Conservation (phyloP, 2,113 vertebrate genomes). For the Perca fluviatilis region DNA sequence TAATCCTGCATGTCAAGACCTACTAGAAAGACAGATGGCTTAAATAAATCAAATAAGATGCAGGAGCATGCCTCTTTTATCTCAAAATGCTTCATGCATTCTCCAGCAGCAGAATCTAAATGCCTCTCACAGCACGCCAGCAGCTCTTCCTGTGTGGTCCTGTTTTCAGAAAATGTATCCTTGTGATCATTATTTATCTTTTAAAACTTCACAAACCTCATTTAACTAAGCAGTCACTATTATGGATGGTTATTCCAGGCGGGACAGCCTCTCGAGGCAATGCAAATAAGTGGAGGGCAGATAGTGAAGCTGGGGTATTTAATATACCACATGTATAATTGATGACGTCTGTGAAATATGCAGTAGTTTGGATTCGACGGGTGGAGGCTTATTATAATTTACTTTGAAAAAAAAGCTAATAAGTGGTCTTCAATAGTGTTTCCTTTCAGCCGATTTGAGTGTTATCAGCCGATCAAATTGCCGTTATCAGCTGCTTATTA, state of each 20-base stretch:
- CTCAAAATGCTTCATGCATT: slow-evolving; percentile 17
- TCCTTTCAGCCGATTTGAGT: neutral
- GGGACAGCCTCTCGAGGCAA: slow-evolving; percentile 59
- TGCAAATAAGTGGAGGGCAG: slow-evolving; percentile 67
- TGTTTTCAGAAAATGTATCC: slow-evolving; percentile 47
- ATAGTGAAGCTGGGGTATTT: slow-evolving; percentile 62
- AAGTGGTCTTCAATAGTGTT: neutral
- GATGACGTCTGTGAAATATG: slow-evolving; percentile 56
- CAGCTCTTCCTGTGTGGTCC: slow-evolving; percentile 26
- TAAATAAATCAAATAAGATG: slow-evolving; percentile 45
- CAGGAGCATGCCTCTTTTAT: slow-evolving; percentile 39
- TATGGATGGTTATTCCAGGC: slow-evolving; percentile 56
- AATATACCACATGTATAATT: slow-evolving; percentile 79
- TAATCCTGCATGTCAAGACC: slow-evolving; percentile 18
- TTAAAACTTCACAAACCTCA: slow-evolving; percentile 40
- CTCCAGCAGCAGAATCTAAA: slow-evolving; percentile 22
- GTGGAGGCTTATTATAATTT: slow-evolving; percentile 56
- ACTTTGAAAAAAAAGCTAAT: slow-evolving; percentile 8
- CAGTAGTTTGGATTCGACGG: slow-evolving; percentile 17
- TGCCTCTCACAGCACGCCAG: slow-evolving; percentile 15
- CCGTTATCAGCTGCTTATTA: too few relatives aligned
- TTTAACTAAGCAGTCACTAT: slow-evolving; percentile 47
- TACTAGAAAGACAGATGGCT: slow-evolving; percentile 11
- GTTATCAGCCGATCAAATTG: too few relatives aligned
- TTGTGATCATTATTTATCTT: slow-evolving; percentile 48